Evolutionary conservation across 2,797 vertebrate species (phyloP).

Genomic region (Poecilia velifera): DNA sequence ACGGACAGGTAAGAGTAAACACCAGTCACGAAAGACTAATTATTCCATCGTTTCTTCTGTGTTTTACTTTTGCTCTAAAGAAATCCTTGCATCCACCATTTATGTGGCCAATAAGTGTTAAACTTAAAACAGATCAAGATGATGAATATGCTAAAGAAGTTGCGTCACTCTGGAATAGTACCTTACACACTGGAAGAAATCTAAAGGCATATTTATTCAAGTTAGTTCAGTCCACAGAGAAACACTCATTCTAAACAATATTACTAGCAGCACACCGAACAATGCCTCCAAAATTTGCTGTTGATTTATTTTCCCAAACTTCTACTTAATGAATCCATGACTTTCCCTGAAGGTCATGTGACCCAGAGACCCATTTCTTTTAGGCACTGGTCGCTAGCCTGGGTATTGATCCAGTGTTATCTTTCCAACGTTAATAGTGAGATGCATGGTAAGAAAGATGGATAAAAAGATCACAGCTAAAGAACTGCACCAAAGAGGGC

Average conservation of each 20-base stretch:
- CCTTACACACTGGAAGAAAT: neutral
- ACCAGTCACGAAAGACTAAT: neutral
- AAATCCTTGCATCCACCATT: neutral
- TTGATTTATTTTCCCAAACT: neutral
- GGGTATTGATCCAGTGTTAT: neutral
- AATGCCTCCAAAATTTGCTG: neutral
- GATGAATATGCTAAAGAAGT: neutral
- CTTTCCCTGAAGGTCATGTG: neutral
- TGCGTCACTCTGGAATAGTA: neutral
- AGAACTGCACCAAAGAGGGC: neutral
- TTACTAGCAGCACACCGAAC: neutral
- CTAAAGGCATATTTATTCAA: neutral
- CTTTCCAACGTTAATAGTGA: neutral
- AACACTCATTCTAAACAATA: neutral
- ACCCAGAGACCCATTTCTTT: neutral
- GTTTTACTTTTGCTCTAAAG: neutral
- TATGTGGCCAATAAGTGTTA: neutral
- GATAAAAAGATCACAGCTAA: neutral
- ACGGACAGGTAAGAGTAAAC: conserved; percentile 91
- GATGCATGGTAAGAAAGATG: too few relatives aligned
- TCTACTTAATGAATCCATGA: neutral
- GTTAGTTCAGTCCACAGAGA: neutral
- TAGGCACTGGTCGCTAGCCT: neutral
- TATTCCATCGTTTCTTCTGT: neutral
- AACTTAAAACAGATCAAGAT: neutral